These are phyloP conservation scores for Antitype chi DNA, from an alignment of 2,888 invertebrate species.

Conservation along the genomic window DNA sequence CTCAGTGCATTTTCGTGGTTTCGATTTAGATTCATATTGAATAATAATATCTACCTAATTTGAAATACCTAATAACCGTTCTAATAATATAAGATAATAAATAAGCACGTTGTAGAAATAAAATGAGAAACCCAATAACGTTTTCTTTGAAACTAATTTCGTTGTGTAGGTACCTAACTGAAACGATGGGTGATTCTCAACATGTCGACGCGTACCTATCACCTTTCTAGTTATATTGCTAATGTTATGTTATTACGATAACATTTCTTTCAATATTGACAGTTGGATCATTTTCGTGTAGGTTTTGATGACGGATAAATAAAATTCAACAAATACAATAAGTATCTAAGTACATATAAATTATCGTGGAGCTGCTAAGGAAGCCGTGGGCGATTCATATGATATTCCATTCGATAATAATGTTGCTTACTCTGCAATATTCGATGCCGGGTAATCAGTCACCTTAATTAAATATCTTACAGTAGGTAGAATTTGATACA, in stretches of 20 bases:
- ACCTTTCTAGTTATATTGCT: not conserved
- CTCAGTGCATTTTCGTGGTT: not conserved
- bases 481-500: slow-evolving; percentile 24
- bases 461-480: not conserved
- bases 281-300: not conserved
- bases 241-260: not conserved
- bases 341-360: not conserved
- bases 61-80: too few relatives aligned
- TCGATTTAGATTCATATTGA: not conserved
- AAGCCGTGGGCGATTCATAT: slow-evolving; percentile 33
- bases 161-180: too few relatives aligned
- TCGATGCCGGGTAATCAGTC: slow-evolving; percentile 16
- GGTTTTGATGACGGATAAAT: not conserved
- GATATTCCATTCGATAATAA: slow-evolving; percentile 23
- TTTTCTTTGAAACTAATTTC: not conserved
- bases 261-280: not conserved
- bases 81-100: not conserved
- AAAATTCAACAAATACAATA: too few relatives aligned
- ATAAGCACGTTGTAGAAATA: not conserved
- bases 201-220: not conserved
- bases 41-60: not conserved
- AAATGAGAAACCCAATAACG: not conserved
- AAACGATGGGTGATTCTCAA: slow-evolving; percentile 1
- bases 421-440: slow-evolving; percentile 5
- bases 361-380: not conserved